Evolutionary conservation across 2,113 vertebrate species (phyloP).

Genomic region (Euleptes europaea): DNA sequence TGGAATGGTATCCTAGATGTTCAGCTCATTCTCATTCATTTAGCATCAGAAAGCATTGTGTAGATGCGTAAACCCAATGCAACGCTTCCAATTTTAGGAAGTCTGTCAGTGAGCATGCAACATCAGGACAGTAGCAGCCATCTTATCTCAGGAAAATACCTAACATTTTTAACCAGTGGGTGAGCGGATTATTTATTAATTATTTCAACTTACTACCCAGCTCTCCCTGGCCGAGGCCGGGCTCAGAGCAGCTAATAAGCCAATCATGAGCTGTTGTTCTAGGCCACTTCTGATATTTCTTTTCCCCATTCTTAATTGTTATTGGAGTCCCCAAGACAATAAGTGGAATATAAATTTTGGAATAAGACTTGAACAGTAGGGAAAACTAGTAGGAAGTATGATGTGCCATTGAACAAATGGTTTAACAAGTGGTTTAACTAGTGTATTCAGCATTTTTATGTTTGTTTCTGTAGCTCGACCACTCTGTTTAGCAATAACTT

Average conservation of each 20-base stretch:
- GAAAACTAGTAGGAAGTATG: not conserved
- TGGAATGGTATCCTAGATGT: not conserved
- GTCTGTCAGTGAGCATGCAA: not conserved
- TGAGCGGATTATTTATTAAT: too few species aligned
- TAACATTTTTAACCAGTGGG: not conserved
- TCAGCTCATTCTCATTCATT: not conserved
- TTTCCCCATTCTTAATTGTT: not conserved
- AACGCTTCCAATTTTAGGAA: not conserved
- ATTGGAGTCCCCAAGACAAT: not conserved
- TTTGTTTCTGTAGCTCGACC: not conserved
- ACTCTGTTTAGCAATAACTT: not conserved
- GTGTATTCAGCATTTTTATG: not conserved
- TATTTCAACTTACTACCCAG: too few species aligned
- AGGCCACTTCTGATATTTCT: not conserved
- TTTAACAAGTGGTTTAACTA: not conserved
- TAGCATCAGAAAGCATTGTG: not conserved
- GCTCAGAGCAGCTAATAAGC: too few species aligned
- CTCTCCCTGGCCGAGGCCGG: too few species aligned
- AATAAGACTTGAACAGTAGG: not conserved
- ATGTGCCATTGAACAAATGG: not conserved
- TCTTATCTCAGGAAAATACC: not conserved
- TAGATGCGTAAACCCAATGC: not conserved
- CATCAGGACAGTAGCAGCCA: not conserved
- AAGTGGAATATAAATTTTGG: not conserved
- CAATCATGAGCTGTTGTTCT: not conserved